Evolutionary conservation across 2,113 vertebrate species (phyloP).

Genomic region (Cacatua alba): DNA sequence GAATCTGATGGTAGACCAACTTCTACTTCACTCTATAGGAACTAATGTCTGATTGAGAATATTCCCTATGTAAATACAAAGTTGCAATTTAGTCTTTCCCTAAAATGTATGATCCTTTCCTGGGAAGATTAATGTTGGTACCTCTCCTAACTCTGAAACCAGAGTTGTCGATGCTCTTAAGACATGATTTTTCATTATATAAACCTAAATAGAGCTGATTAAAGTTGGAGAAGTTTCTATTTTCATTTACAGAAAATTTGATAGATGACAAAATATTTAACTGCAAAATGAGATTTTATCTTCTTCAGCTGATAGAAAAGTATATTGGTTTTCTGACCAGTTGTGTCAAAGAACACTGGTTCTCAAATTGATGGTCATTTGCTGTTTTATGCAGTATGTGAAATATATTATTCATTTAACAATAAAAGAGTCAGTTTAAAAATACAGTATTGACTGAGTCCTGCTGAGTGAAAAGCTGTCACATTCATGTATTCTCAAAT

Average conservation of each 20-base stretch:
- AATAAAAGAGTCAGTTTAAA: background rate
- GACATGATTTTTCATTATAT: conserved; percentile 12
- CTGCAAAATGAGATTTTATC: background rate
- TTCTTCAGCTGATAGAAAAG: conserved; percentile 37
- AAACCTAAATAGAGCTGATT: conserved; percentile 25
- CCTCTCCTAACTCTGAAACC: conserved; percentile 37
- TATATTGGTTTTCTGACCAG: conserved; percentile 3
- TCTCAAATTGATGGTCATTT: background rate
- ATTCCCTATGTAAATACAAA: background rate
- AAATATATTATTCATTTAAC: background rate
- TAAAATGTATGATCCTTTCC: background rate
- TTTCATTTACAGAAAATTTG: conserved; percentile 43
- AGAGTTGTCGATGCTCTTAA: conserved; percentile 29
- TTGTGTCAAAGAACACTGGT: background rate
- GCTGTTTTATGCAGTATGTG: background rate
- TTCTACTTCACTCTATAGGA: background rate
- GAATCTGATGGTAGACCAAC: background rate
- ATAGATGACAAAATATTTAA: conserved; percentile 10
- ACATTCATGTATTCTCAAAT: conserved; percentile 9
- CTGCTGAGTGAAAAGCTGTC: conserved; percentile 36
- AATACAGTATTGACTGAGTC: background rate
- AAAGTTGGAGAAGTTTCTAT: conserved; percentile 42
- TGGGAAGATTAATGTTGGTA: background rate
- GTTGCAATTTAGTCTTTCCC: background rate
- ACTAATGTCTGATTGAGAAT: background rate